Percentiles rank a stretch among this genome's conserved stretches.
Conservation (phyloP, 1,140 invertebrate species). For the Camponotus vicinus region DNA sequence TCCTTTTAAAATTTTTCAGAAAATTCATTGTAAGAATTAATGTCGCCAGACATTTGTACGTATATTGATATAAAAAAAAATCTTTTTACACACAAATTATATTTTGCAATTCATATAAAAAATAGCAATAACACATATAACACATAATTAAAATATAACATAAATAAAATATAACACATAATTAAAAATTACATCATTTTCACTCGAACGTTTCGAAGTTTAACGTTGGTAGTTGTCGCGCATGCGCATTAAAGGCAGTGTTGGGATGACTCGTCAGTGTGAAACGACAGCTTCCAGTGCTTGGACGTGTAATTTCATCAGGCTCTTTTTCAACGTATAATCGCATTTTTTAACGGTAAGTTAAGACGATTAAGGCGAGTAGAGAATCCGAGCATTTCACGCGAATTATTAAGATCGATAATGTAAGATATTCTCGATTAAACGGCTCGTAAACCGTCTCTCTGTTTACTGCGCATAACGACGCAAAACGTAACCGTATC, state of each 20-base stretch:
- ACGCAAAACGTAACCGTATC: too few species aligned
- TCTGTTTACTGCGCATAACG: too few species aligned
- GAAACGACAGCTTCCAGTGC: neutral
- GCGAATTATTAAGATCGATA: too few species aligned
- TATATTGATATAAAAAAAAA: too few species aligned
- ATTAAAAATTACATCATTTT: neutral
- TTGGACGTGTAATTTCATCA: neutral
- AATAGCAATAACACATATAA: too few species aligned
- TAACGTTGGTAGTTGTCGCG: neutral
- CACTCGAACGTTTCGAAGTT: too few species aligned
- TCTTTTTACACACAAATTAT: neutral
- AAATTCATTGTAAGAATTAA: neutral
- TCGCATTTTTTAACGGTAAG: constrained; percentile 14
- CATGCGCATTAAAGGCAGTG: neutral
- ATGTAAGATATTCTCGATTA: too few species aligned
- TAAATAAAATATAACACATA: too few species aligned
- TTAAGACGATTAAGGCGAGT: neutral
- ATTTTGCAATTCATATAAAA: too few species aligned
- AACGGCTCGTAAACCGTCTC: too few species aligned
- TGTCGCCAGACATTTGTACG: neutral
- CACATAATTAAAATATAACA: too few species aligned
- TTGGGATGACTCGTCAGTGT: constrained; percentile 1
- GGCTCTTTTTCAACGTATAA: neutral
- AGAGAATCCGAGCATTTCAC: neutral
- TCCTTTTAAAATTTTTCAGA: neutral